Evolutionary conservation across 2,888 invertebrate genomes (phyloP), one percentile per base, ranked within the genome.

Genomic region (Drosophila seclusa): DNA sequence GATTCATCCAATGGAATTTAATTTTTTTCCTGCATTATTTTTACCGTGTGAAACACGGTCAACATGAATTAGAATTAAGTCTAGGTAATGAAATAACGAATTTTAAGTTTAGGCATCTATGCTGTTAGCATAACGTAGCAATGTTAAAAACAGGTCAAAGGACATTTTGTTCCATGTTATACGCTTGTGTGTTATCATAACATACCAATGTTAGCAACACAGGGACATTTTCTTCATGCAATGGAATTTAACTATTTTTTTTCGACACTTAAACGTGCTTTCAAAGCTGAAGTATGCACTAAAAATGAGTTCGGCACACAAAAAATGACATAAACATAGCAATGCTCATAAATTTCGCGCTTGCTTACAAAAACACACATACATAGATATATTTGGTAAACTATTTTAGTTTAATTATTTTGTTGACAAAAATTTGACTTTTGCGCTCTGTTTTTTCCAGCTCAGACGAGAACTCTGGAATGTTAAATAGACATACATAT

Each of bases 401-500:
- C 24, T 24, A 2, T 24, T 24, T 24, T 29, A 76, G 83, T 85
- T 85, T 76, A 87, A 87, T 83, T 82, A 87, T 87, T 82, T 76
- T 83, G 82, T 83, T 83, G 82, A 83, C 82, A 87, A 82, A 80
- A 73, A 73, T 42, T 88, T 70, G 86, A 67, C 68, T 82, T 85
- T 85, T 74, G 79, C 76, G 82, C 74, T 73, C 77, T 64, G 77
- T 67, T 71, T 63, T 71, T 64, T 42, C n/a, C 42, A 69, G 68
- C 69, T 76, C 13, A 21, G 77, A 77, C 81, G 53, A 29, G 5
- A 40, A 29, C 81, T 77, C 69, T 73, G 83, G 89, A 83, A 83
- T 88, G 89, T 32, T 77, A 50, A 50, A 50, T 11, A 50, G n/a
- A 31, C 24, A 24, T 4, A 4, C 1, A 24, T 0, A 54, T 18